Conservation (phyloP, 2,888 invertebrate species). For the Marronus borbonicus region DNA sequence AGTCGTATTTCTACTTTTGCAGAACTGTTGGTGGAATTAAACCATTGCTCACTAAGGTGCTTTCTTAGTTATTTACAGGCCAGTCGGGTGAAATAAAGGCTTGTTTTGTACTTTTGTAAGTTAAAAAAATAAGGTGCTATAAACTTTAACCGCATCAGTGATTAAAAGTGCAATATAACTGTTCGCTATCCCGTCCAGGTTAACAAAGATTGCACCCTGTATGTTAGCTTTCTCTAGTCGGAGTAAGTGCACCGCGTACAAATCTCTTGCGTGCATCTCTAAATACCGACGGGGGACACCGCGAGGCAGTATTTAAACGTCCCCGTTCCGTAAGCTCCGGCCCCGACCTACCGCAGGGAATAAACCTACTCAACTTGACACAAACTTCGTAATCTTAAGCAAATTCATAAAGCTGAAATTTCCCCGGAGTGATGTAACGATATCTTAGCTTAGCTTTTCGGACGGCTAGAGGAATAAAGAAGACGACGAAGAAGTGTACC, state of each 20-base stretch:
- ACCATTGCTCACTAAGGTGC: too few relatives aligned
- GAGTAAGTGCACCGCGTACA: constrained; percentile 13
- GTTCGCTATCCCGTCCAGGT: too few relatives aligned
- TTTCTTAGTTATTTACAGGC: too few relatives aligned
- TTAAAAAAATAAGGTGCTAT: not conserved
- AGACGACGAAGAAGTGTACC: constrained; percentile 1
- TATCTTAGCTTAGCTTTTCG: constrained; percentile 52
- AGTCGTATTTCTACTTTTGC: too few relatives aligned
- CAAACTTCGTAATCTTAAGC: constrained; percentile 66
- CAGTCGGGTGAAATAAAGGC: too few relatives aligned
- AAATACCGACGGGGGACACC: constrained; percentile 58
- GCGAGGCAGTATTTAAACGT: constrained; percentile 56
- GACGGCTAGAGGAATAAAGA: constrained; percentile 46
- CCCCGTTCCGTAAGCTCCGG: constrained; percentile 54
- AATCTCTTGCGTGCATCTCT: constrained; percentile 55
- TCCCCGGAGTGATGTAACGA: constrained; percentile 64
- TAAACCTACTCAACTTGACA: constrained; percentile 62
- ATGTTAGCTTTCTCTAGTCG: not conserved
- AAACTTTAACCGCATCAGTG: not conserved
- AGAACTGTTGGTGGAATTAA: too few relatives aligned
- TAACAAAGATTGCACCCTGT: not conserved
- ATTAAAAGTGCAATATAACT: not conserved
- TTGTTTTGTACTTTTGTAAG: too few relatives aligned
- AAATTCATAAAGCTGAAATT: constrained; percentile 68
- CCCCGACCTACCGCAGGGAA: constrained; percentile 56